Evolutionary conservation across 2,888 invertebrate genomes (phyloP), one percentile per base, ranked within the genome.

Genomic region (Andrena bicolor): DNA sequence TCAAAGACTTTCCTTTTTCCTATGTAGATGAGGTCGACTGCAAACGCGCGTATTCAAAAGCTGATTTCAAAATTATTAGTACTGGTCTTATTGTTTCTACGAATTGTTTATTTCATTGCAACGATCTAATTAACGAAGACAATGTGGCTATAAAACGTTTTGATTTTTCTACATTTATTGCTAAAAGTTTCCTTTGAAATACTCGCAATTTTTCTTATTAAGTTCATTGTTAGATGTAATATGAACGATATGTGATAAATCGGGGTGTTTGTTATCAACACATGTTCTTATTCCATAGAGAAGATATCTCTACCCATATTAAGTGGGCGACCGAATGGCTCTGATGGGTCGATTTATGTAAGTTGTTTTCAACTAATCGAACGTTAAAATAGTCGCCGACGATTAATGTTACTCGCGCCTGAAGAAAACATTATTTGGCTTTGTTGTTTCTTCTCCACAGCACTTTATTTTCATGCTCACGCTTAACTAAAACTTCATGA

Each of bases 251-350:
- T 60, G 41, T 51, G 32, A 72, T 28, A 79, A 80, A 51, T 72
- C 63, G 77, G 81, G 78, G 68, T 76, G 61, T 83, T 64, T 87
- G 88, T 86, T 86, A 88, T 86, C 88, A 89, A 88, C 89, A 74
- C 87, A 89, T 83, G 85, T 93, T 92, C 92, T 93, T 89, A 88
- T 93, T 92, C 86, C 90, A 89, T 93, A 93, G 93, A 93, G 90
- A 92, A 92, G 89, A 92, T 91, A 89, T 92, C 90, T 92, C 90
- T 92, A 90, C 90, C 92, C 90, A 86, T 91, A 92, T 90, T 92
- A 93, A 92, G 90, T 86, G 86, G 86, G 90, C 87, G 80, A 92
- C 87, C 87, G 90, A 89, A 91, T 88, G 87, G 90, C 92, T 93
- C 92, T 90, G 91, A 91, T 90, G 90, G 89, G 89, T 80, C 89